Evolutionary conservation across 2,113 vertebrate genomes (phyloP).

Genomic region (Pterocles burchelli): DNA sequence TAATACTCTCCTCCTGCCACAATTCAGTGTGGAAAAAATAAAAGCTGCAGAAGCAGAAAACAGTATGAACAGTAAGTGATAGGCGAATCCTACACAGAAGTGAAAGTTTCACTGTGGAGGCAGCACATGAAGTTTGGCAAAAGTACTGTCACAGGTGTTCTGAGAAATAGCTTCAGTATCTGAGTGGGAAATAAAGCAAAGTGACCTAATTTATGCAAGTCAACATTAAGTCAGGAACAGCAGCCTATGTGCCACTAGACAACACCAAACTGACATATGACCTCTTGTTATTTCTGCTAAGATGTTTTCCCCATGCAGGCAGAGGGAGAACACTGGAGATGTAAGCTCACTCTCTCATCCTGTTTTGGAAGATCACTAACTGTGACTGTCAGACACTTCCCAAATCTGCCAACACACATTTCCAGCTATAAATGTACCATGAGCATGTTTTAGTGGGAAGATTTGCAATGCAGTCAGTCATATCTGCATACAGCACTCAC

Average conservation of each 20-base stretch:
- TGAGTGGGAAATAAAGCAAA: not conserved
- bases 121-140: not conserved
- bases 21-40: not conserved
- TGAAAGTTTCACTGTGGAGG: not conserved
- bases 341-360: not conserved
- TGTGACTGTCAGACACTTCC: not conserved
- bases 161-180: not conserved
- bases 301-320: not conserved
- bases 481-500: conserved; percentile 79
- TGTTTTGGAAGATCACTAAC: not conserved
- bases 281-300: not conserved
- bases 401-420: not conserved
- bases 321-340: not conserved
- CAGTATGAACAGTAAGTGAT: not conserved
- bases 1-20: not conserved
- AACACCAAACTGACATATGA: not conserved
- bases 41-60: not conserved
- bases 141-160: not conserved
- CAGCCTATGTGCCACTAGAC: not conserved
- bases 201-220: not conserved
- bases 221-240: not conserved
- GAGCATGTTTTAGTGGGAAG: not conserved
- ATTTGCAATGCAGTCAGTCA: not conserved
- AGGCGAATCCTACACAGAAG: not conserved
- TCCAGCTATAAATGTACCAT: not conserved